Evolutionary conservation across 30 jellyfish, hydroid and myxozoan genomes (phyloP).

Genomic region (Nemopilema nomurai): DNA sequence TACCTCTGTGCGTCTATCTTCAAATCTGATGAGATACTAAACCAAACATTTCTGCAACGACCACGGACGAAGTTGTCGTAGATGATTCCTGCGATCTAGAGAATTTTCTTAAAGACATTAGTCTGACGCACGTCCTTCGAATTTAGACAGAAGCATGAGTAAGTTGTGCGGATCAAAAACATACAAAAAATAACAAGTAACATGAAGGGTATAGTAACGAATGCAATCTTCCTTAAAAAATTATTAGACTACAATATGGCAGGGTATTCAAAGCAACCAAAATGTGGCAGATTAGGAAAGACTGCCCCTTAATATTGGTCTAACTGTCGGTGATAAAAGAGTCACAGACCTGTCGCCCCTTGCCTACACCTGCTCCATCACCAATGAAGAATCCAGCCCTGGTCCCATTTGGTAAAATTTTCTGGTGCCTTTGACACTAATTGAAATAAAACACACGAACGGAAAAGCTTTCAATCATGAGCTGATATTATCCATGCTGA

Average conservation of each 20-base stretch:
- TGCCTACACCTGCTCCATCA: slow-evolving; percentile 98
- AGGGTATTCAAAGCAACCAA: too few species aligned
- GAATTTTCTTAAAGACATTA: neutral
- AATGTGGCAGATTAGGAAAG: too few species aligned
- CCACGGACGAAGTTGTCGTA: slow-evolving; percentile 84
- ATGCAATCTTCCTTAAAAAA: too few species aligned
- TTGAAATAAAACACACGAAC: neutral
- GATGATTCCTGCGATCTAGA: slow-evolving; percentile 87
- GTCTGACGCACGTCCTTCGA: too few species aligned
- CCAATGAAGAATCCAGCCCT: slow-evolving; percentile 94
- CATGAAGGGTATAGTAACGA: too few species aligned
- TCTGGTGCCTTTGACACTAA: slow-evolving; percentile 84
- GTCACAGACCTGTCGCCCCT: slow-evolving; percentile 87
- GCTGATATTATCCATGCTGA: too few species aligned
- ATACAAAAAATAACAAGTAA: too few species aligned
- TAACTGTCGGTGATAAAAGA: too few species aligned
- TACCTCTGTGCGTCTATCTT: slow-evolving; percentile 87
- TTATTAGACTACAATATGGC: too few species aligned
- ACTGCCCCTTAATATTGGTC: too few species aligned
- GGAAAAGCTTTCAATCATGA: neutral
- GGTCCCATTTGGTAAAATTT: slow-evolving; percentile 78
- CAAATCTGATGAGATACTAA: slow-evolving; percentile 80
- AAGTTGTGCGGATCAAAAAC: too few species aligned
- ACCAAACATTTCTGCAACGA: slow-evolving; percentile 83
- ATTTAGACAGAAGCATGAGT: too few species aligned